Base-by-base conservation (phyloP, 2,797 vertebrate species). In the Brachyalestes nurse region DNA sequence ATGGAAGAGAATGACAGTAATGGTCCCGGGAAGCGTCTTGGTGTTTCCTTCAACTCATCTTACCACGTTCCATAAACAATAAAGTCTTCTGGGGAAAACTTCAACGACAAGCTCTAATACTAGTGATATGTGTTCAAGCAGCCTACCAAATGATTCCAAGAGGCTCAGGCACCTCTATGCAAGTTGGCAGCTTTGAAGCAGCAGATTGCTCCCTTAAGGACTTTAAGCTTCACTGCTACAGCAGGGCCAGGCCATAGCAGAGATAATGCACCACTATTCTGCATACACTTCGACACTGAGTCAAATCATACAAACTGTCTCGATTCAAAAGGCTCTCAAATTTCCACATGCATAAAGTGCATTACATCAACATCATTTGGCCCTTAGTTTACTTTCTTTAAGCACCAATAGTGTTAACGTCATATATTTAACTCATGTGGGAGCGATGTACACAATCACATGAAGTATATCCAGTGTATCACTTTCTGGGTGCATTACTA, bases 191-290 rank as follows among this genome's bases (percentile, higher is more conserved):
- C 34, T 55, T 45, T 64, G 6, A 71, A 34, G 72, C 13, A 64
- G 72, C 77, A 83, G 81, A 83, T 79, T 83, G 72, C 62, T 66
- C 42, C 17, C 55, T 60, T n/a, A 34, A 82, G 38, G 55, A 16
- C 55, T 58, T 14, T n/a, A 66, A 25, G 55, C 9, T 9, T 53
- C 60, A 23, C 42, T 65, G 49, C 38, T 61, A 67, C 28, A 73
- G 19, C 57, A 73, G n/a, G 8, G 61, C 51, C 25, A 60, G 42
- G 25, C 51, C 25, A n/a, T 12, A 38, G 17, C 21, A 62, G 6
- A 60, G 34, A 45, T 23, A 45, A 73, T 23, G 72, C 38, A 58
- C 16, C 55, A 45, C 14, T 2, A 21, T 55, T 53, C 5, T 53
- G 47, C 47, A 53, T 6, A 19, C 2, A 19, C 6, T 17, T 28